Evolutionary conservation across 2,797 vertebrate genomes (phyloP).

Genomic region (Myotis vivesi): DNA sequence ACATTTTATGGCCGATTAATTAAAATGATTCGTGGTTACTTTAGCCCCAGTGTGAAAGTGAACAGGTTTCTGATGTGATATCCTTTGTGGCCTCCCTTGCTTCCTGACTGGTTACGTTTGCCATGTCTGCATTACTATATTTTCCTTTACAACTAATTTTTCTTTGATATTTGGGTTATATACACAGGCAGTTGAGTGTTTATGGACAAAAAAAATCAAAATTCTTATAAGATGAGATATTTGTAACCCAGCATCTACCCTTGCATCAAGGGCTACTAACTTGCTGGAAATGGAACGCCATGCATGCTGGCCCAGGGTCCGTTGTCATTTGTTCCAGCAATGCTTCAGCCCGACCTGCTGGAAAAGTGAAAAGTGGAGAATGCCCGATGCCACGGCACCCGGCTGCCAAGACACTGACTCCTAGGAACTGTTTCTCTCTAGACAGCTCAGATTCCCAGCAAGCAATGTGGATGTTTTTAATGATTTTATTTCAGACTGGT

Average conservation of each 20-base stretch:
- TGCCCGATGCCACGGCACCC: not conserved
- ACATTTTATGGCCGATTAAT: conserved; percentile 82
- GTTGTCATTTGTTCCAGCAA: not conserved
- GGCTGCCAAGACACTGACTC: conserved; percentile 46
- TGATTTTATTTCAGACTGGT: conserved; percentile 1
- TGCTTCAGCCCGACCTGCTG: not conserved
- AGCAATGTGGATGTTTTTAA: conserved; percentile 29
- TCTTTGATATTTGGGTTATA: conserved; percentile 58
- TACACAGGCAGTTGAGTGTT: not conserved
- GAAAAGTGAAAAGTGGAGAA: conserved; percentile 29
- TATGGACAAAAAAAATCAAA: not conserved
- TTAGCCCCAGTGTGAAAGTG: conserved; percentile 66
- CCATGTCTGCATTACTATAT: conserved; percentile 14
- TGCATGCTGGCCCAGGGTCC: not conserved
- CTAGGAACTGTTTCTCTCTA: conserved; percentile 16
- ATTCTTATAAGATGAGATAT: not conserved
- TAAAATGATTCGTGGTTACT: conserved; percentile 82
- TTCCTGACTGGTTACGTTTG: conserved; percentile 71
- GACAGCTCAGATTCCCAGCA: conserved; percentile 64
- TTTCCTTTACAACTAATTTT: conserved; percentile 51
- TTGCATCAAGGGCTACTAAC: not conserved
- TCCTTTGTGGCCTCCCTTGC: conserved; percentile 54
- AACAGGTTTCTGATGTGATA: conserved; percentile 71
- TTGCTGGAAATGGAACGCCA: conserved; percentile 40
- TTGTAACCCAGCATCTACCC: not conserved